Evolutionary conservation across 2,888 invertebrate genomes (phyloP).

Genomic region (Drosophila hamatofila): DNA sequence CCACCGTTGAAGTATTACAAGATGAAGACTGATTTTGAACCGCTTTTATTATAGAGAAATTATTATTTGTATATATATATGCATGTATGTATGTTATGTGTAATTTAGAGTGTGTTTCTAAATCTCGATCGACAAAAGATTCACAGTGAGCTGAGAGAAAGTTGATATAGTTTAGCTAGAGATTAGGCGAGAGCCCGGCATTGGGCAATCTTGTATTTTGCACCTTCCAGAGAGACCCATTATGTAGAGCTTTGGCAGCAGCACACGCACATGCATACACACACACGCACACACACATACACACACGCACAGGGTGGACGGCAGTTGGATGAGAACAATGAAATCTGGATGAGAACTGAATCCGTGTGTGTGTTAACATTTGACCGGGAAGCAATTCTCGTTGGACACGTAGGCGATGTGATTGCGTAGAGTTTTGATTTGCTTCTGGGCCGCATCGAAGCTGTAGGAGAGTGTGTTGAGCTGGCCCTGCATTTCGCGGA

Average conservation of each 20-base stretch:
- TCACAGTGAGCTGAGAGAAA: not conserved
- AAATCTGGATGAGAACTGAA: not conserved
- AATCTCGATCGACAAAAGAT: not conserved
- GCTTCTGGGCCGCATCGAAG: slow-evolving; percentile 84
- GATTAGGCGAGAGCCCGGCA: not conserved
- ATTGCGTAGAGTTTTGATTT: slow-evolving; percentile 84
- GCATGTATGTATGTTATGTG: slow-evolving; percentile 3
- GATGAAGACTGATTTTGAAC: not conserved
- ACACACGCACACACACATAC: not conserved
- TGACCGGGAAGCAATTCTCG: slow-evolving; percentile 83
- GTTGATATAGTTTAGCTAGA: not conserved
- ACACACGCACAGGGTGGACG: not conserved
- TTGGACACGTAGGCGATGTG: slow-evolving; percentile 84
- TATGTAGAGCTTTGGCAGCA: not conserved
- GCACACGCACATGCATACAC: not conserved
- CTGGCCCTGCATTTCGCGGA: slow-evolving; percentile 84
- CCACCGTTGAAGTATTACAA: no score
- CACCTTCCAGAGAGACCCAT: slow-evolving; percentile 1
- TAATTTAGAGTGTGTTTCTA: not conserved
- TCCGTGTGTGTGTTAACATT: slow-evolving; percentile 62
- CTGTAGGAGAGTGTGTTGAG: slow-evolving; percentile 83
- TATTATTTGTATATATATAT: not conserved
- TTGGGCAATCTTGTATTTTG: slow-evolving; percentile 1
- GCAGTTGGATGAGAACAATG: not conserved
- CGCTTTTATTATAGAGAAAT: slow-evolving; percentile 11